A percentile compares a stretch with the other conserved stretches of the same genome.
phyloP scores from a whole-genome alignment of 2,113 vertebrate species.

The Brachypodius melanocephalos region DNA sequence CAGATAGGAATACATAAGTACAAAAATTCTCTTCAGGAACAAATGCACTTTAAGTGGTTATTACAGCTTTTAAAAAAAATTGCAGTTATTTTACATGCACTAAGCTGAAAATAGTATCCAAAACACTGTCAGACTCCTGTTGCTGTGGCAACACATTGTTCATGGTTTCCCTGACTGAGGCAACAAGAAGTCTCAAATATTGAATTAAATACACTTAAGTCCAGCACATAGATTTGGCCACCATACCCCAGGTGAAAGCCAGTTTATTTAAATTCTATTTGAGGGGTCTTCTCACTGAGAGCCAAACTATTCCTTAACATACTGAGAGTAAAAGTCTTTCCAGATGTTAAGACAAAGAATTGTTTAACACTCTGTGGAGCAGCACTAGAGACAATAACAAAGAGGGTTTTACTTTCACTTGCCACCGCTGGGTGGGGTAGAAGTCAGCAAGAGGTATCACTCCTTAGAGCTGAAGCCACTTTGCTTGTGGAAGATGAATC shows the following conservation, averaged over 20 bases:
- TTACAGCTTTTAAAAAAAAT: slow-evolving; percentile 45
- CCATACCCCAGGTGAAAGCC: neutral
- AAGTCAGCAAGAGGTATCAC: neutral
- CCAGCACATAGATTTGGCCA: neutral
- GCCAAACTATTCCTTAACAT: neutral
- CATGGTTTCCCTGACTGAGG: neutral
- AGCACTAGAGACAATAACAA: neutral
- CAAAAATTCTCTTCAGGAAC: neutral
- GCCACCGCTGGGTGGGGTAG: too few relatives aligned
- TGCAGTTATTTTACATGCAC: slow-evolving; percentile 53
- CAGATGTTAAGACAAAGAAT: neutral
- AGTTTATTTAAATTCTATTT: neutral
- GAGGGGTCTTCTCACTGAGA: neutral
- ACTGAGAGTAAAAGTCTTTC: neutral
- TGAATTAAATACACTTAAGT: neutral
- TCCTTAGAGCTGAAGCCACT: neutral
- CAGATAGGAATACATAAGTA: neutral
- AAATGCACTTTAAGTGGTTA: neutral
- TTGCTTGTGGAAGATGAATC: neutral
- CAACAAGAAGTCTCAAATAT: neutral
- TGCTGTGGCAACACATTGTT: slow-evolving; percentile 50
- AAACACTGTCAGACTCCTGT: slow-evolving; percentile 43
- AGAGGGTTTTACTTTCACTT: neutral
- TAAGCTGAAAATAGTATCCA: slow-evolving; percentile 54
- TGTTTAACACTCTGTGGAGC: neutral